A percentile compares a stretch with the other conserved stretches of the same genome.
Evolutionary conservation across 2,113 vertebrate species (phyloP).

Genomic region (Malaclemys terrapin): DNA sequence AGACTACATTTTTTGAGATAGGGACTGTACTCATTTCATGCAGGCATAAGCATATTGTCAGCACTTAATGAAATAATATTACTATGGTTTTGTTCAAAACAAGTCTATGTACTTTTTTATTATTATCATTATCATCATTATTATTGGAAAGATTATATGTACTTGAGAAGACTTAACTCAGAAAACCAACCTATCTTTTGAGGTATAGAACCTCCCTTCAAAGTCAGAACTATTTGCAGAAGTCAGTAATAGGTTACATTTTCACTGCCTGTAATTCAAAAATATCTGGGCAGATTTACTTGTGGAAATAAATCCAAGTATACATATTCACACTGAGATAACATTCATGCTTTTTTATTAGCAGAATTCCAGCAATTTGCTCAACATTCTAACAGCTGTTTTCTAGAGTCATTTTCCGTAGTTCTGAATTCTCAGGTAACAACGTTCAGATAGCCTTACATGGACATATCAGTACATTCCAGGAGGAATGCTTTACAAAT

Average conservation of each 20-base stretch:
- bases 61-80: not conserved
- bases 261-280: not conserved
- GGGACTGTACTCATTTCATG: not conserved
- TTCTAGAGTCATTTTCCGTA: not conserved
- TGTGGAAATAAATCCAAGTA: not conserved
- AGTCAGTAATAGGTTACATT: not conserved
- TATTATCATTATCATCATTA: too few species aligned
- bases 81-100: not conserved
- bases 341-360: not conserved
- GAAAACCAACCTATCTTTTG: fast-evolving
- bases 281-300: not conserved
- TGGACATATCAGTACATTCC: not conserved
- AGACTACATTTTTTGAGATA: not conserved
- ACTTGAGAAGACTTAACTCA: not conserved
- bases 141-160: not conserved
- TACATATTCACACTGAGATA: not conserved
- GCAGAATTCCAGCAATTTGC: not conserved
- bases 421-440: not conserved
- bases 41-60: not conserved
- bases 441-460: not conserved
- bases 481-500: not conserved
- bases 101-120: not conserved
- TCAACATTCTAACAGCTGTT: not conserved
- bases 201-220: not conserved
- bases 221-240: not conserved